Evolutionary conservation across 1,140 invertebrate genomes (phyloP), one percentile per base, ranked within the genome.

Genomic region (Rhyacophila brunnea): DNA sequence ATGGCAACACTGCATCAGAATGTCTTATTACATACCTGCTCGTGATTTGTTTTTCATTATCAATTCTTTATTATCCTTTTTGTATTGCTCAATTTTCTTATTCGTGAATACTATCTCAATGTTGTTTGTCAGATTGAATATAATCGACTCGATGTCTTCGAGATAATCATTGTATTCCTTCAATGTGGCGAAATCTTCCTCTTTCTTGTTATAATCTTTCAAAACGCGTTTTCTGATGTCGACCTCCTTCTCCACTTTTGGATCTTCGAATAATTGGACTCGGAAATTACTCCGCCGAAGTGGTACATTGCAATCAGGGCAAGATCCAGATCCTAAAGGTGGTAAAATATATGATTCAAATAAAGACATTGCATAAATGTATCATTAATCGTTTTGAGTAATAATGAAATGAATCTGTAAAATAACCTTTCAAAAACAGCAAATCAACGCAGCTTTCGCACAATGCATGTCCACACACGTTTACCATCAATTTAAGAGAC

Each of bases 381-480:
- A n/a, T n/a, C n/a, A n/a, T n/a, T n/a, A n/a, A n/a, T n/a, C n/a
- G n/a, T n/a, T n/a, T n/a, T n/a, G n/a, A n/a, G n/a, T n/a, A n/a
- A n/a, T n/a, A n/a, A n/a, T n/a, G n/a, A n/a, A n/a, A n/a, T n/a
- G n/a, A n/a, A n/a, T n/a, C n/a, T 4, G 38, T 40, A 15, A 40
- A 5, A 40, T 40, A 40, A 95, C 87, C 95, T 89, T 93, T 94
- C 14, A 96, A 81, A 79, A 98, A 99, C 15, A 98, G 75, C 50
- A 96, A 80, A 75, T 98, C 95, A 10, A 99, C 94, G 81, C 96
- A 98, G 73, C 87, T 96, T 74, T 98, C 96, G 79, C 97, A 99
- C 63, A 99, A 79, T 13, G 93, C 89, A 80, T 99, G 97, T 5
- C 96, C 97, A 79, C 97, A 99, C 45, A 96, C 86, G 76, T 99